Evolutionary conservation across 1,140 invertebrate species (phyloP), one percentile per base, ranked within the genome.

Genomic region (Scaptomyza montana): DNA sequence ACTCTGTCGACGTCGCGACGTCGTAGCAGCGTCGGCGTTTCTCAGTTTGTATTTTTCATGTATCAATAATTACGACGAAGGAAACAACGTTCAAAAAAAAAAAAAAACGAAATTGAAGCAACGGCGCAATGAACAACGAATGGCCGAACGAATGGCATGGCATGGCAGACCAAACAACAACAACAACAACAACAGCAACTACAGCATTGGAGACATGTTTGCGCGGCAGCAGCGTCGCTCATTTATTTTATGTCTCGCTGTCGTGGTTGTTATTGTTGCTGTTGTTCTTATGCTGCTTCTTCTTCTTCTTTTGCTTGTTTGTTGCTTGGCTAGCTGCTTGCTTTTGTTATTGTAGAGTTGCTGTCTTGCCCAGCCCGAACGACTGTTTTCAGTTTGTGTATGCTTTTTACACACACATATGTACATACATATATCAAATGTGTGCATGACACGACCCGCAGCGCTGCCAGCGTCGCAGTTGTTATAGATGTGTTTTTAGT

Each of bases 161-260:
- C 39, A 43, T 43, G 39, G 30, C 77, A 77, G 68, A 66, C 77
- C 64, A 77, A 73, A 33, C 51, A 43, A 63, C 49, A 47, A 50
- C 56, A 49, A 50, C 56, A 49, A 47, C 65, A 82, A 66, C 62
- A 67, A 66, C 64, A 80, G 47, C 59, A 76, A 65, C 62, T 64
- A 77, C 80, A 59, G 72, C 74, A 85, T 85, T 85, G 80, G 80
- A 85, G 81, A 85, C 81, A 85, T 85, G 81, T 85, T 85, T 85
- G 82, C 82, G 81, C 33, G 33, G 33, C 30, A 7, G 30, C 81
- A 72, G 63, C 63, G 63, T 67, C 68, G 80, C 80, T 85, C 81
- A 85, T 85, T 85, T 86, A 86, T 86, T 87, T 86, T 78, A 85
- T 85, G 81, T 86, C 81, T 87, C 75, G 82, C 76, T 78, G 70